Conservation (phyloP, 2,888 invertebrate genomes). For the Neoscelio sp. region DNA sequence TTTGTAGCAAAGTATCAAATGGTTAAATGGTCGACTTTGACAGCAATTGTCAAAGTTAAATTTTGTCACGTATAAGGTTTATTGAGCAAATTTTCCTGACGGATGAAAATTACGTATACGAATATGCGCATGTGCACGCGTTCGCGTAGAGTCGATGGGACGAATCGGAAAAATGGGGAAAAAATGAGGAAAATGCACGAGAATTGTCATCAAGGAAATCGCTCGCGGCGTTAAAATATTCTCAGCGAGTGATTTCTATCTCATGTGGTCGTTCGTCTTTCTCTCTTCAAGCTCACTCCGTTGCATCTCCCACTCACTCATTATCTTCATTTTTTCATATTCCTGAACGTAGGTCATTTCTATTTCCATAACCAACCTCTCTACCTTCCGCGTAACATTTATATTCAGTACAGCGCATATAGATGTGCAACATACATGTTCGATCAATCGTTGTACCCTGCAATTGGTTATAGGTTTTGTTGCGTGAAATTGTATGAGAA, state of each 20-base stretch:
- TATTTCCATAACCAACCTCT: constrained; percentile 38
- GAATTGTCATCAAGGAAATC: constrained; percentile 77
- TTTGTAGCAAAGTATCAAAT: constrained; percentile 7
- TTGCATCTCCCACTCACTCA: constrained; percentile 11
- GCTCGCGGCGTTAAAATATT: constrained; percentile 75
- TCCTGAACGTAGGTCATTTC: constrained; percentile 34
- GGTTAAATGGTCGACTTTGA: constrained; percentile 22
- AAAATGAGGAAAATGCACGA: constrained; percentile 60
- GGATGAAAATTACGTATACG: constrained; percentile 64
- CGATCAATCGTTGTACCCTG: constrained; percentile 7
- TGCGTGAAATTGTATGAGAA: constrained; percentile 14
- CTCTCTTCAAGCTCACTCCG: background rate
- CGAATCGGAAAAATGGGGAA: constrained; percentile 5
- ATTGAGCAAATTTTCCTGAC: constrained; percentile 75
- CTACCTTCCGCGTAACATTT: constrained; percentile 20
- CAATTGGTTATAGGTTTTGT: constrained; percentile 23
- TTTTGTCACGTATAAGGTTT: constrained; percentile 19
- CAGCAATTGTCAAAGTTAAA: constrained; percentile 39
- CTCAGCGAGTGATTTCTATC: constrained; percentile 74
- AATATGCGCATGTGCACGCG: too few relatives aligned
- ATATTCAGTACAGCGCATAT: background rate
- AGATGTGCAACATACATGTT: background rate
- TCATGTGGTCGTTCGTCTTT: constrained; percentile 42
- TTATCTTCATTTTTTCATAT: constrained; percentile 40
- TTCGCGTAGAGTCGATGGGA: constrained; percentile 8